A percentile compares a stretch with the other conserved stretches of the same genome.
Evolutionary conservation across 2,888 invertebrate genomes (phyloP).

Genomic region (Eilema sororculum): DNA sequence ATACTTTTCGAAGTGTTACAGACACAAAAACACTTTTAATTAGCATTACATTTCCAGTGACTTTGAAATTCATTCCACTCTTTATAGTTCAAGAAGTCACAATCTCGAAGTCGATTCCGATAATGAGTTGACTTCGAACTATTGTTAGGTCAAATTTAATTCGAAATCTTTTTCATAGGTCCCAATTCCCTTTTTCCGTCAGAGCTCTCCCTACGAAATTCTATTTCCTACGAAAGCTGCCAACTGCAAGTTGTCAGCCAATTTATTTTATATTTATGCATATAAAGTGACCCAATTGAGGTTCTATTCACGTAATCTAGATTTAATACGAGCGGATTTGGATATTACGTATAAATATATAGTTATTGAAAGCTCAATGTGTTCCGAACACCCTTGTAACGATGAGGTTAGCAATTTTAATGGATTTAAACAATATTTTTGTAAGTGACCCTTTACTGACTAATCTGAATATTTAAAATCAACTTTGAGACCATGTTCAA

Average conservation of each 20-base stretch:
- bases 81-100: slow-evolving; percentile 40
- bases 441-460: slow-evolving; percentile 24
- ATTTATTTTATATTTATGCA: slow-evolving; percentile 35
- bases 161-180: slow-evolving; percentile 67
- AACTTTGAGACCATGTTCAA: slow-evolving; percentile 16
- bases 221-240: slow-evolving; percentile 44
- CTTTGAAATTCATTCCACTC: slow-evolving; percentile 56
- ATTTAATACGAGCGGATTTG: slow-evolving; percentile 53
- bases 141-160: slow-evolving; percentile 49
- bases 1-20: slow-evolving; percentile 71
- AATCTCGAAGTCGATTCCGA: slow-evolving; percentile 18
- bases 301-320: slow-evolving; percentile 45
- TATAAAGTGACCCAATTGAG: slow-evolving; percentile 12
- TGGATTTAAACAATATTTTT: slow-evolving; percentile 31
- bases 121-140: slow-evolving; percentile 25
- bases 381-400: slow-evolving; percentile 80
- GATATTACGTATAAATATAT: slow-evolving; percentile 69
- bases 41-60: slow-evolving; percentile 45
- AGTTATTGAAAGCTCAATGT: slow-evolving; percentile 81
- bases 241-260: slow-evolving; percentile 53
- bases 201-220: slow-evolving; percentile 37
- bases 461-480: slow-evolving; percentile 44
- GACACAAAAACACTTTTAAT: slow-evolving; percentile 69
- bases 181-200: slow-evolving; percentile 67
- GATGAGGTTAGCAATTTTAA: slow-evolving; percentile 67